Conservation (phyloP, 2,888 invertebrate genomes). For the Andrena flavipes region DNA sequence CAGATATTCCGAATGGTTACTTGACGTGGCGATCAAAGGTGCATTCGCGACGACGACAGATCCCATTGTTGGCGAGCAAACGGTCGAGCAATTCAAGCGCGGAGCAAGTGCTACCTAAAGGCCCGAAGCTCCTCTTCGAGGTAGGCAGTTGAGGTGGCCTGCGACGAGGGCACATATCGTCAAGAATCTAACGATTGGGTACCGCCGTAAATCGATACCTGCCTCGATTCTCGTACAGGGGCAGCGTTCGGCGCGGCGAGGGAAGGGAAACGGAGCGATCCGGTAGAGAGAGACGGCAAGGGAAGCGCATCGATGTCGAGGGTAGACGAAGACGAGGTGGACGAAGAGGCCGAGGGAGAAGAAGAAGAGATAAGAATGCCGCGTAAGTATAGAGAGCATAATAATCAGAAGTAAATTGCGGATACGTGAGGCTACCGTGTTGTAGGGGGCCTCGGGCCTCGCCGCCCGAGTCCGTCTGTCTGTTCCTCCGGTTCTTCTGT, state of each 20-base stretch:
- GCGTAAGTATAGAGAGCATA: slow-evolving; percentile 82
- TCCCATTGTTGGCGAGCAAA: not conserved
- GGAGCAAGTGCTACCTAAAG: slow-evolving; percentile 7
- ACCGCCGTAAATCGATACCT: slow-evolving; percentile 62
- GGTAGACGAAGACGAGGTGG: slow-evolving; percentile 17
- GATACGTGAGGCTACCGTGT: slow-evolving; percentile 85
- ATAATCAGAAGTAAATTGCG: slow-evolving; percentile 85
- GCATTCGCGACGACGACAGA: not conserved
- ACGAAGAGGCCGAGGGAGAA: slow-evolving; percentile 25
- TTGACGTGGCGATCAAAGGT: not conserved
- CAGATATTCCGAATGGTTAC: too few relatives aligned
- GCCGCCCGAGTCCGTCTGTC: slow-evolving; percentile 36
- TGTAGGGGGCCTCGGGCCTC: slow-evolving; percentile 68
- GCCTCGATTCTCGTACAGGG: slow-evolving; percentile 54
- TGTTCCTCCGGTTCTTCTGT: slow-evolving; percentile 41
- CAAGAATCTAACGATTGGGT: slow-evolving; percentile 59
- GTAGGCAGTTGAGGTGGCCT: not conserved
- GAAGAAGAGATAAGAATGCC: slow-evolving; percentile 71
- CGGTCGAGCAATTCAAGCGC: not conserved
- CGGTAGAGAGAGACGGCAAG: slow-evolving; percentile 14
- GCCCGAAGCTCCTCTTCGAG: not conserved
- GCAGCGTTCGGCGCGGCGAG: slow-evolving; percentile 5
- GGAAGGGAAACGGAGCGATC: slow-evolving; percentile 4
- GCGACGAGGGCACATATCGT: slow-evolving; percentile 38
- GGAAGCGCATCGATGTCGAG: slow-evolving; percentile 14